Evolutionary conservation across 2,797 vertebrate genomes (phyloP), one percentile per base, ranked within the genome.

Genomic region (Pipistrellus nathusii): DNA sequence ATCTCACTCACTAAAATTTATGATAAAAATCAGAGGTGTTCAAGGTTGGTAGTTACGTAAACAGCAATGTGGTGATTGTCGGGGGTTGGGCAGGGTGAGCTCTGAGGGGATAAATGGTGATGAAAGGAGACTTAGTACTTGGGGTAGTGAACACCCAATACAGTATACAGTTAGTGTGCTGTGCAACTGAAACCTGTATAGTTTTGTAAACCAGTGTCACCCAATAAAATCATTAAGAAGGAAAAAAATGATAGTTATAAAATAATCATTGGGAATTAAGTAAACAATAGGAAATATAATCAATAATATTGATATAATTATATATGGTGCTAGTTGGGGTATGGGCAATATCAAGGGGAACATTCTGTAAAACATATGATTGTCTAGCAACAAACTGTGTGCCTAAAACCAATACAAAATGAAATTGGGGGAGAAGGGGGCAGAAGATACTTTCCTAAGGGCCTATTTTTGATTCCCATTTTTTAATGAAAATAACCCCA

Each of bases 1-100:
- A 85, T 91, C 25, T 64, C 51, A 78, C 8, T 93, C 80, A 87
- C 15, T 66, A 64, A 93, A 55, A 88, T 89, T 85, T 88, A 80
- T 86, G 69, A 85, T 82, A 44, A 93, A 89, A 75, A 78, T 71
- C 25, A 75, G 21, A 78, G 20, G n/a, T 55, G 51, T 48, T 55
- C 12, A 6, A 78, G 23, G 14, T 78, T 55, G 75, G 75, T 55
- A 38, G 51, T 35, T 38, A 55, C 51, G 38, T 21, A 25, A 53
- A 55, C n/a, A 25, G 14, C 51, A 38, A 51, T 55, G 51, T 25
- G 21, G 32, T 38, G n/a, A 25, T 55, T 53, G 2, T 32, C 0
- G 2, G n/a, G 12, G 48, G 51, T 35, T 41, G 38, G 38, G 38
- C 38, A 41, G 13, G n/a, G 20, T 8, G 35, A 71, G 11, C 1